These are phyloP conservation scores for Tiliqua scincoides DNA, from an alignment of 2,113 vertebrate species.

Conservation along the genomic window DNA sequence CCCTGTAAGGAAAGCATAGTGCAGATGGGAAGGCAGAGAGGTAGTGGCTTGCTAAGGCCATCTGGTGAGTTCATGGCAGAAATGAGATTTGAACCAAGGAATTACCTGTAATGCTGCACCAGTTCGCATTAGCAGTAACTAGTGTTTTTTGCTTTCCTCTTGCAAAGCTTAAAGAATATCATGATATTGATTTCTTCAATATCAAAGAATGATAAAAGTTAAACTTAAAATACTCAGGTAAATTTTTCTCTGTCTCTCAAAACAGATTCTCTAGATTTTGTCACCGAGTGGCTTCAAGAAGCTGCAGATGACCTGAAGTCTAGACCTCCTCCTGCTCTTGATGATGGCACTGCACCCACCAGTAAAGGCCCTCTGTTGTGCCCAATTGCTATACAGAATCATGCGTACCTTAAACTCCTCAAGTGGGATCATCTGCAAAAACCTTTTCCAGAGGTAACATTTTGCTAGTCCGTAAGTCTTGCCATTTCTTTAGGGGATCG, in stretches of 20 bases:
- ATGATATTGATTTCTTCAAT: not conserved
- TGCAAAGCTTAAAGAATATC: not conserved
- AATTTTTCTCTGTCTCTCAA: not conserved
- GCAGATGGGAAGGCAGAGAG: too few species aligned
- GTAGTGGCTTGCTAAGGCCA: too few species aligned
- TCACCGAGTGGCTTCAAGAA: slow-evolving; percentile 91
- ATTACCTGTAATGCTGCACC: too few species aligned
- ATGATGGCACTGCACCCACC: slow-evolving; percentile 50
- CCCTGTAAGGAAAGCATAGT: too few species aligned
- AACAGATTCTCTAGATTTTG: slow-evolving; percentile 91
- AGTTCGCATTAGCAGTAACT: too few species aligned
- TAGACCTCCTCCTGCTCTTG: slow-evolving; percentile 44
- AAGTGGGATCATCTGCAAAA: slow-evolving; percentile 87
- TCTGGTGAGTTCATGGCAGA: too few species aligned
- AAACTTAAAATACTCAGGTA: not conserved
- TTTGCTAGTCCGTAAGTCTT: not conserved
- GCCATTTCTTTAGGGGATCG: not conserved
- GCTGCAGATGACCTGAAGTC: slow-evolving; percentile 72
- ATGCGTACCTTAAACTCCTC: slow-evolving; percentile 90
- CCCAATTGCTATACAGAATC: slow-evolving; percentile 82
- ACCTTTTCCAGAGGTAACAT: slow-evolving; percentile 92
- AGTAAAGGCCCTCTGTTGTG: slow-evolving; percentile 45
- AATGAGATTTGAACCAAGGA: too few species aligned
- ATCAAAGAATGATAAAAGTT: not conserved
- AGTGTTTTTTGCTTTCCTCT: too few species aligned